Base-by-base conservation (phyloP, 2,888 invertebrate species). In the Habroteleia sp. region DNA sequence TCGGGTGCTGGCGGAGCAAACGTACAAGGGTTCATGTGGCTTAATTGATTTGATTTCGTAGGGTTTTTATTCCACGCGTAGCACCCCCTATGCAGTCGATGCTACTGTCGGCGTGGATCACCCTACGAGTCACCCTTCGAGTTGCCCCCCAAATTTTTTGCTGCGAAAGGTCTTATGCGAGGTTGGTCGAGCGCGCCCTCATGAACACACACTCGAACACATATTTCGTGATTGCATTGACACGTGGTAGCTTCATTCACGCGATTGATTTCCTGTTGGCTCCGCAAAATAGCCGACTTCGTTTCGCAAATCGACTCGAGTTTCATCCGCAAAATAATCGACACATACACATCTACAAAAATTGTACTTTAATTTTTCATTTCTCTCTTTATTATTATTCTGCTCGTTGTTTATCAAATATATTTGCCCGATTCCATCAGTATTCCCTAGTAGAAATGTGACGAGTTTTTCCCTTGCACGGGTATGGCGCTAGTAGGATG, bases 31-130 rank as follows among this genome's bases (percentile, higher is more conserved):
- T 79, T 83, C 85, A 83, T 84, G 84, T 82, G 85, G 83, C 85
- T 85, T 85, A 86, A 86, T 87, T 87, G 85, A 87, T 87, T 87
- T 81, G 83, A 87, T 87, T 86, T 84, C 86, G 80, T 83, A 81
- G 85, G 87, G 79, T 83, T 84, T 83, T 84, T 82, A 80, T 82
- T 80, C 83, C 81, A 80, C 80, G 81, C 81, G 44, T n/a, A n/a
- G n/a, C 39, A 35, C 39, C 31, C 60, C 60, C 56, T 56, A 35
- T 44, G 50, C 56, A 11, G 16, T 35, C 35, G 35, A 10, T 10
- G 10, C 10, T 3, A 25, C 3, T 6, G 7, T 29, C 37, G 17
- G 58, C 41, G 48, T 8, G 46, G 35, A 35, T 50, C 58, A 35
- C 69, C 74, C 69, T 69, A 56, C 44, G 33, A 8, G 1, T 6